Base-by-base conservation (phyloP, 1,140 invertebrate genomes). In the Drosophila bocki region DNA sequence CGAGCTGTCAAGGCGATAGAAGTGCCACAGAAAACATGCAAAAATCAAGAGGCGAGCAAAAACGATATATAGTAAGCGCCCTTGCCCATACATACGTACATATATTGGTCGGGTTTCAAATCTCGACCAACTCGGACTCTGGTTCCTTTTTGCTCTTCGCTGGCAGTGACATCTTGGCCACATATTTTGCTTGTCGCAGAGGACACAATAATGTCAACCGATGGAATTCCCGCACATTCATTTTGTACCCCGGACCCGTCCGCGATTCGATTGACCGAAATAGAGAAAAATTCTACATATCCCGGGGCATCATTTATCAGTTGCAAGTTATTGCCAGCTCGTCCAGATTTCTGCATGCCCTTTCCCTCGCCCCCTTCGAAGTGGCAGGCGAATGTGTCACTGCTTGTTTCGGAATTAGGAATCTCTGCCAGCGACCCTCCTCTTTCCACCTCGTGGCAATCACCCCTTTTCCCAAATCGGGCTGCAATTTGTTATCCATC, bases 151-250 rank as follows among this genome's bases (percentile, higher is more conserved):
- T 58, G 44, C 58, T 39, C 44, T 45, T 58, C 50, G 37, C 67
- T 63, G 42, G 50, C 60, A 50, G 42, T 90, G 85, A 90, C 81
- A 85, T 90, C 86, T 91, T 90, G 86, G 86, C 86, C 86, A 90
- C 86, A 90, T 91, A 90, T 90, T 90, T 90, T 91, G 87, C 86
- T 90, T 91, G 86, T 90, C 86, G 86, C 70, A 45, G 77, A 80
- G 84, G 81, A 90, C 81, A 88, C 83, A 85, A 80, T 91, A 91
- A 78, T 91, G 86, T 91, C 88, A 88, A 69, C 68, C 80, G 62
- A 78, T 72, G 85, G 79, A 91, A 91, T 91, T 78, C 90, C 90
- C 90, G 84, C 84, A 91, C 90, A 91, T 91, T 91, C 82, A 91
- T 91, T 91, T 90, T 72, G 61, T 53, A 29, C 42, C 58, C 37